Conservation (phyloP, 2,888 invertebrate species). For the Drosophila robusta region DNA sequence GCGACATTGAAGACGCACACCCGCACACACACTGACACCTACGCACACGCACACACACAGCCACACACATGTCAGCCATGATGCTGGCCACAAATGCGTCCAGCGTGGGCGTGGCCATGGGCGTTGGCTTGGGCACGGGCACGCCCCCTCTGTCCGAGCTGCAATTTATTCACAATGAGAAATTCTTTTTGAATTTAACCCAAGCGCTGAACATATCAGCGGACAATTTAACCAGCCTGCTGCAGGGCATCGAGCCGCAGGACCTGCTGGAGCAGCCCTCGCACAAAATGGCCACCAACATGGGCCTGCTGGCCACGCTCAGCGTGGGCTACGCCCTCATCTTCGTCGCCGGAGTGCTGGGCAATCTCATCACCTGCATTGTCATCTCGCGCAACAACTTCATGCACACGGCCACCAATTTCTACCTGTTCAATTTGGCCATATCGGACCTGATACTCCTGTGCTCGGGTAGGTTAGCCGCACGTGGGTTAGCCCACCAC, state of each 20-base stretch:
- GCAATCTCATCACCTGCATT: constrained; percentile 93
- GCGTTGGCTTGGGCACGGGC: constrained; percentile 10
- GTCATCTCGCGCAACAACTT: constrained; percentile 93
- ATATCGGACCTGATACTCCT: constrained; percentile 92
- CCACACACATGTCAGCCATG: constrained; percentile 46
- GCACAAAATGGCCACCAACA: constrained; percentile 31
- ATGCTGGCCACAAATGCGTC: constrained; percentile 60
- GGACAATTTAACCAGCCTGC: constrained; percentile 79
- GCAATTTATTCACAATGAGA: constrained; percentile 76
- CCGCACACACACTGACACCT: constrained; percentile 3
- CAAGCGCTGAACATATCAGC: constrained; percentile 82
- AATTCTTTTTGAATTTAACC: constrained; percentile 82
- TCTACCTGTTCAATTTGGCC: constrained; percentile 94
- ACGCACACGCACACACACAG: constrained; percentile 1
- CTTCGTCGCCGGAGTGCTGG: constrained; percentile 90
- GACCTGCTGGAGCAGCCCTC: constrained; percentile 42
- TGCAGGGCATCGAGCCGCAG: constrained; percentile 56
- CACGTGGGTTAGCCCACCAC: not conserved
- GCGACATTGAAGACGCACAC: constrained; percentile 5
- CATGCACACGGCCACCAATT: constrained; percentile 93
- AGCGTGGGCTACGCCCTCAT: constrained; percentile 89
- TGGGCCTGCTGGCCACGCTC: constrained; percentile 85
- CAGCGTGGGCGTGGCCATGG: constrained; percentile 14
- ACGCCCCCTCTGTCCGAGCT: constrained; percentile 53
- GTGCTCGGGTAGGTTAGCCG: constrained; percentile 90